Percentiles rank a stretch among this genome's conserved stretches.
Evolutionary conservation across 2,113 vertebrate species (phyloP).

Genomic region (Laterallus jamaicensis): DNA sequence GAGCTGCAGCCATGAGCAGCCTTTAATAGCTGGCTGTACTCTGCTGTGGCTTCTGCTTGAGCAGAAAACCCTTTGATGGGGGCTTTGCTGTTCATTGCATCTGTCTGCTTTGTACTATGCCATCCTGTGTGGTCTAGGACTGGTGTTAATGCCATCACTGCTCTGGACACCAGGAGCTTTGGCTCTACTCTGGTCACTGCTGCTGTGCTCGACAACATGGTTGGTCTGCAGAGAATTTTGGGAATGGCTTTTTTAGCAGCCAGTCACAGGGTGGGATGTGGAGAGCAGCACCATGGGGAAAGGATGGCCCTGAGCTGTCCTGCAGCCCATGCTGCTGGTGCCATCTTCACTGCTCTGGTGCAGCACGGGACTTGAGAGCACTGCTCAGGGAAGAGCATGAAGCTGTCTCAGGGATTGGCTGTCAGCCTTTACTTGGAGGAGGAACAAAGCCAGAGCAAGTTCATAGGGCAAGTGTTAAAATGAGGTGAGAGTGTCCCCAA

Average conservation of each 20-base stretch:
- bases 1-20: not conserved
- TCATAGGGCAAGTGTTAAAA: not conserved
- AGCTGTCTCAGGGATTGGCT: not conserved
- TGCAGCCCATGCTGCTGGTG: not conserved
- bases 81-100: not conserved
- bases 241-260: not conserved
- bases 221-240: not conserved
- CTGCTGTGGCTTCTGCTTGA: not conserved
- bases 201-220: not conserved
- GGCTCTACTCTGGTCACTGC: not conserved
- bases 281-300: not conserved
- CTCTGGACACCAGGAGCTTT: not conserved
- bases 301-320: not conserved
- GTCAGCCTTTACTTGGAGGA: not conserved
- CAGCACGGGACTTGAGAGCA: not conserved
- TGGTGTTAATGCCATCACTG: not conserved
- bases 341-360: not conserved
- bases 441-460: not conserved
- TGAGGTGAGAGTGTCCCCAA: not conserved
- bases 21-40: not conserved
- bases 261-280: not conserved
- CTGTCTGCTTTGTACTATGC: not conserved
- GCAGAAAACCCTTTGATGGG: not conserved
- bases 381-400: fast-evolving
- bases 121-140: fast-evolving